Evolutionary conservation across 2,888 invertebrate genomes (phyloP).

Genomic region (Drosophila cognata): DNA sequence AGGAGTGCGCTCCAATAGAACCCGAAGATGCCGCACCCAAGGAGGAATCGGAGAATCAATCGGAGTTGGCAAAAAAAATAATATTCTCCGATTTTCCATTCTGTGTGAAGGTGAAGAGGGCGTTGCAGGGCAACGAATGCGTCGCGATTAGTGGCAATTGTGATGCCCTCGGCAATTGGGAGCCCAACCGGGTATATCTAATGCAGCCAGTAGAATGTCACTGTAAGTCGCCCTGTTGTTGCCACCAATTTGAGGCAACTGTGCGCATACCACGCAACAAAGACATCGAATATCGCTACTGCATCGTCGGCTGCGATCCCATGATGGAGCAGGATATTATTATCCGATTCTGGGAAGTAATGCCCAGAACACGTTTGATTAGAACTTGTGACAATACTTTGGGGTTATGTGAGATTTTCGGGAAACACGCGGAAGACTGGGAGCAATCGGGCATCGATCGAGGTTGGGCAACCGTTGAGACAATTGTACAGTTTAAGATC

Average conservation of each 20-base stretch:
- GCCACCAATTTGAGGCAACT: conserved; percentile 76
- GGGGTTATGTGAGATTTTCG: conserved; percentile 87
- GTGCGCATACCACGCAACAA: conserved; percentile 88
- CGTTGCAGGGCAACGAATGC: conserved; percentile 87
- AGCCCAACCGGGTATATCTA: conserved; percentile 86
- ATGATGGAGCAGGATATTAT: conserved; percentile 85
- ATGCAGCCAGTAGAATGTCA: conserved; percentile 83
- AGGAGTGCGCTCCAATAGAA: conserved; percentile 43
- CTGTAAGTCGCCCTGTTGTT: conserved; percentile 39
- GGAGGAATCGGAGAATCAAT: neutral
- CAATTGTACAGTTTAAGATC: conserved; percentile 92
- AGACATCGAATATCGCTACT: conserved; percentile 90
- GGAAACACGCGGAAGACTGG: conserved; percentile 87
- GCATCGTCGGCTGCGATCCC: conserved; percentile 89
- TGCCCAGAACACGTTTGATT: conserved; percentile 87
- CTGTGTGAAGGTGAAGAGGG: conserved; percentile 85
- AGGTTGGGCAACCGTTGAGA: conserved; percentile 93
- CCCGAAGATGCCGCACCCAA: neutral
- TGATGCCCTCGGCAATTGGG: conserved; percentile 89
- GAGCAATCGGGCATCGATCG: conserved; percentile 87
- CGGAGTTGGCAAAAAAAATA: conserved; percentile 38
- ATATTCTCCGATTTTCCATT: conserved; percentile 85
- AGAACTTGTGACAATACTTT: conserved; percentile 85
- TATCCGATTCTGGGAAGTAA: conserved; percentile 92
- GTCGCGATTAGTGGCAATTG: conserved; percentile 90